These are phyloP conservation scores for Labia minor DNA, from an alignment of 2,888 invertebrate species.

Conservation along the genomic window DNA sequence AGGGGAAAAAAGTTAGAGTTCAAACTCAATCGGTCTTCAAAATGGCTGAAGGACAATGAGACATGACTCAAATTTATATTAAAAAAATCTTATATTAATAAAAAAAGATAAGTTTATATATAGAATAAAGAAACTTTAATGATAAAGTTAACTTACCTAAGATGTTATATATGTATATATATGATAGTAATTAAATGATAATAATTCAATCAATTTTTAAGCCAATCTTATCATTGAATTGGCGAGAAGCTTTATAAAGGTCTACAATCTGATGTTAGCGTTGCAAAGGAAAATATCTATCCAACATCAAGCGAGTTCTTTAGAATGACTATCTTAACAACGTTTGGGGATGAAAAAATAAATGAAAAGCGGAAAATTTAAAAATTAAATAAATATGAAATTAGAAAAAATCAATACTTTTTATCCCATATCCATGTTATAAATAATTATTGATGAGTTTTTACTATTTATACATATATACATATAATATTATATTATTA, in stretches of 20 bases:
- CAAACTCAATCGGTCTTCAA: slow-evolving; percentile 36
- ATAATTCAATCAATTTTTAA: neutral
- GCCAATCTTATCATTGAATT: neutral
- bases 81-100: too few species aligned
- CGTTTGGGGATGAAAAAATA: too few species aligned
- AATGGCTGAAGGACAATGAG: slow-evolving; percentile 45
- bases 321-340: too few species aligned
- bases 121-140: too few species aligned
- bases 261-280: neutral
- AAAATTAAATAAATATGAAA: too few species aligned
- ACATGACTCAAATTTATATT: neutral
- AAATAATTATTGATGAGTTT: too few species aligned
- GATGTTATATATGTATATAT: neutral
- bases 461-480: too few species aligned
- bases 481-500: too few species aligned
- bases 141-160: neutral
- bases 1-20: neutral
- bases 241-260: neutral
- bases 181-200: neutral
- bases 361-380: too few species aligned
- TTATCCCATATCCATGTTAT: too few species aligned
- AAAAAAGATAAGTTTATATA: too few species aligned
- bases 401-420: too few species aligned
- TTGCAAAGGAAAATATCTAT: neutral
- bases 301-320: neutral